phyloP scores from a whole-genome alignment of 2,888 invertebrate species.

The Lasioglossum oenotherae region DNA sequence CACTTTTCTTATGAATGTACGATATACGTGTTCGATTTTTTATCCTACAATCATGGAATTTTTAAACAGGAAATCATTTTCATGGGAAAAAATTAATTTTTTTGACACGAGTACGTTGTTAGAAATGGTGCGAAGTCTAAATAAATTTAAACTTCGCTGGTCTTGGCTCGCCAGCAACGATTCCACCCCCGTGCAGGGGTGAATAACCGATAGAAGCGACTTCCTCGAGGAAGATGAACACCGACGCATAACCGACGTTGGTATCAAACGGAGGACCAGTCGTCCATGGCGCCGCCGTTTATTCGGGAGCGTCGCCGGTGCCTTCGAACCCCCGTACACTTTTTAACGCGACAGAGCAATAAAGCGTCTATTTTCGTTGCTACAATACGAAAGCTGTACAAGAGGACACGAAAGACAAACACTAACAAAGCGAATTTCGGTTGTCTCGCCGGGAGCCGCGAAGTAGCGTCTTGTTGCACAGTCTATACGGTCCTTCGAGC shows the following conservation, averaged over 20 bases:
- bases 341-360: slow-evolving; percentile 68
- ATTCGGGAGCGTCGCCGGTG: slow-evolving; percentile 66
- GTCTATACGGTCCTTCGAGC: slow-evolving; percentile 68
- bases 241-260: slow-evolving; percentile 55
- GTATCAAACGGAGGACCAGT: slow-evolving; percentile 51
- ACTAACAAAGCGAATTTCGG: slow-evolving; percentile 42
- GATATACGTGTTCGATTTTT: too few species aligned
- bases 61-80: too few species aligned
- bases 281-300: slow-evolving; percentile 29
- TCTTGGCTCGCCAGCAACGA: not conserved
- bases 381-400: not conserved
- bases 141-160: too few species aligned
- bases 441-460: slow-evolving; percentile 62
- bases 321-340: slow-evolving; percentile 64
- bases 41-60: too few species aligned
- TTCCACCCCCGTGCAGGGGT: not conserved
- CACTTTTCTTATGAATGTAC: too few species aligned
- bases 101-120: too few species aligned
- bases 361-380: slow-evolving; percentile 56
- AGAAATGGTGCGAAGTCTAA: too few species aligned
- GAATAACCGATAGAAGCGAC: not conserved
- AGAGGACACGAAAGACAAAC: not conserved
- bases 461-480: slow-evolving; percentile 63
- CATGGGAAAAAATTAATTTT: too few species aligned
- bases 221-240: slow-evolving; percentile 29